These are phyloP conservation scores for Neolamprologus toae DNA, from an alignment of 2,113 vertebrate genomes.

Conservation along the genomic window DNA sequence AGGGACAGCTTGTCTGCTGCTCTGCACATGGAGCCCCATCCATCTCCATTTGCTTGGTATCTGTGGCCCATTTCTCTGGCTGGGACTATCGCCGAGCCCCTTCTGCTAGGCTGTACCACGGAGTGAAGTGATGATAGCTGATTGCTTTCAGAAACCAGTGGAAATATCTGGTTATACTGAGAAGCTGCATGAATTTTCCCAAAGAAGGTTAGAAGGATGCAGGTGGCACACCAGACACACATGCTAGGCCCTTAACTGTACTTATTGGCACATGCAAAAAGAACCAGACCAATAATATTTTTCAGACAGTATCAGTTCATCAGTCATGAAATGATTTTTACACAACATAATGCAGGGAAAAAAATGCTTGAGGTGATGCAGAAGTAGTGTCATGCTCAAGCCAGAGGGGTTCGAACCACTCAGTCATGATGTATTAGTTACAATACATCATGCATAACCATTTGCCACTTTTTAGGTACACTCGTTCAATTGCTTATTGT, in stretches of 20 bases:
- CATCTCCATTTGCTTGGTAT: constrained; percentile 66
- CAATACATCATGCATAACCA: no score
- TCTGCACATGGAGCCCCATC: constrained; percentile 56
- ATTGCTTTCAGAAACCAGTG: background rate
- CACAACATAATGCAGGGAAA: background rate
- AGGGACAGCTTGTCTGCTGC: constrained; percentile 61
- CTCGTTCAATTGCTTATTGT: background rate
- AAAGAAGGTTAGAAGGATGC: background rate
- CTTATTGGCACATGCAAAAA: background rate
- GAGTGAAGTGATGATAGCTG: background rate
- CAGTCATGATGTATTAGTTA: background rate
- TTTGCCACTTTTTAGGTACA: background rate
- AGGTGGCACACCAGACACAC: background rate
- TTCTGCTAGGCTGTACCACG: background rate
- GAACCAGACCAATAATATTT: background rate
- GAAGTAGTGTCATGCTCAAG: background rate
- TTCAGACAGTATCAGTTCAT: background rate
- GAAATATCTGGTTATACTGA: background rate
- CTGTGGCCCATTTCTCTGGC: constrained; percentile 55
- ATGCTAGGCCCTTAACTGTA: background rate
- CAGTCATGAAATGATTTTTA: background rate
- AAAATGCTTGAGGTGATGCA: background rate
- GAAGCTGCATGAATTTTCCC: background rate
- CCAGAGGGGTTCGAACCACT: background rate
- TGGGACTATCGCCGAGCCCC: constrained; percentile 20